Conservation (phyloP, 2,888 invertebrate genomes). For the Tiliacea aurago region DNA sequence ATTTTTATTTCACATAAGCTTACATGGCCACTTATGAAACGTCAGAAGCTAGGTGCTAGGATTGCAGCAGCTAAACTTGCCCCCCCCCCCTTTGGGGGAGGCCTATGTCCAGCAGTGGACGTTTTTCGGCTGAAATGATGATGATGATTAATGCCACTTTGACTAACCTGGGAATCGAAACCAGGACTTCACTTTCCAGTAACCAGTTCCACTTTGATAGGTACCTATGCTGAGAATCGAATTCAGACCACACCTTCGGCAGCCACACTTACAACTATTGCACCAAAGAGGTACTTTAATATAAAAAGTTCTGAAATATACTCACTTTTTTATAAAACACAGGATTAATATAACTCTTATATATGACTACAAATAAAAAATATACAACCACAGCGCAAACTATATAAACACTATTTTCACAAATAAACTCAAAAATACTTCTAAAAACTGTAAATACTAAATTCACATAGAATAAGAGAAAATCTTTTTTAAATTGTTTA, state of each 20-base stretch:
- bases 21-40: no score
- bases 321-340: constrained; percentile 79
- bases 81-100: no score
- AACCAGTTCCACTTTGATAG: neutral
- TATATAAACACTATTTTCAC: constrained; percentile 64
- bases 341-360: constrained; percentile 78
- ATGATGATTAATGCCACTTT: no score
- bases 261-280: neutral
- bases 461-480: constrained; percentile 65
- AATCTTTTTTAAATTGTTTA: constrained; percentile 44
- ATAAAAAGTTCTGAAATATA: neutral
- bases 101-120: no score
- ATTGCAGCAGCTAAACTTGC: no score
- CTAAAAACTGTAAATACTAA: constrained; percentile 55
- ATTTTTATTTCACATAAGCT: no score
- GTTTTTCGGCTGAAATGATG: no score
- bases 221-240: neutral
- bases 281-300: neutral
- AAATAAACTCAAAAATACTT: constrained; percentile 60
- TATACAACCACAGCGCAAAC: constrained; percentile 66
- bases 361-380: constrained; percentile 69
- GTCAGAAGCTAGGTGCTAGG: no score
- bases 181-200: no score
- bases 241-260: neutral
- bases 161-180: no score